Conservation (phyloP, 2,797 vertebrate genomes). For the Lagodon rhomboides region DNA sequence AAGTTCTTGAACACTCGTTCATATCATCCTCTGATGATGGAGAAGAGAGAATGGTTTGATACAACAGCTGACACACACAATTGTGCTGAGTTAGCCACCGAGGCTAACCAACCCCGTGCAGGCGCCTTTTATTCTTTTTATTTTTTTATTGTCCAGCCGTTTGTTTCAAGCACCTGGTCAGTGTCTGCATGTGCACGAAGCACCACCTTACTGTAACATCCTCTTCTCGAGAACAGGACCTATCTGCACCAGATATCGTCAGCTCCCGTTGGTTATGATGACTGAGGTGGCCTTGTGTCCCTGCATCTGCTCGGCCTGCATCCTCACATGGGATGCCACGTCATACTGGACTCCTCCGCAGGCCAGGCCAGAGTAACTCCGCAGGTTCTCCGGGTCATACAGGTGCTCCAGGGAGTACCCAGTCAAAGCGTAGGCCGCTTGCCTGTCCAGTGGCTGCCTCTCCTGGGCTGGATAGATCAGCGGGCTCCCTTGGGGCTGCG, state of each 20-base stretch:
- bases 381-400: conserved; percentile 92
- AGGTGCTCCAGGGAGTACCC: conserved; percentile 96
- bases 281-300: conserved; percentile 97
- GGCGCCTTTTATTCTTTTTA: conserved; percentile 49
- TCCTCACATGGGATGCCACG: conserved; percentile 93
- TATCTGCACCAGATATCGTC: conserved; percentile 83
- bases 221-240: conserved; percentile 69
- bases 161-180: conserved; percentile 78
- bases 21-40: conserved; percentile 48
- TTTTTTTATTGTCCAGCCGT: conserved; percentile 58
- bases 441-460: conserved; percentile 93
- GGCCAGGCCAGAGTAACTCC: conserved; percentile 92
- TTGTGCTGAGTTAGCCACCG: conserved; percentile 65
- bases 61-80: conserved; percentile 52
- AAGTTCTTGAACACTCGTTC: conserved; percentile 44
- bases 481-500: conserved; percentile 89
- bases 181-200: conserved; percentile 76
- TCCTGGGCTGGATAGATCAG: conserved; percentile 90
- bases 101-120: conserved; percentile 56
- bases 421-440: conserved; percentile 91
- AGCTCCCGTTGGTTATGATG: conserved; percentile 98
- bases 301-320: conserved; percentile 94
- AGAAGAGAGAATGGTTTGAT: conserved; percentile 37
- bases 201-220: conserved; percentile 80
- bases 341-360: conserved; percentile 94